phyloP scores from a whole-genome alignment of 2,113 vertebrate genomes.

The Climacteris rufus region DNA sequence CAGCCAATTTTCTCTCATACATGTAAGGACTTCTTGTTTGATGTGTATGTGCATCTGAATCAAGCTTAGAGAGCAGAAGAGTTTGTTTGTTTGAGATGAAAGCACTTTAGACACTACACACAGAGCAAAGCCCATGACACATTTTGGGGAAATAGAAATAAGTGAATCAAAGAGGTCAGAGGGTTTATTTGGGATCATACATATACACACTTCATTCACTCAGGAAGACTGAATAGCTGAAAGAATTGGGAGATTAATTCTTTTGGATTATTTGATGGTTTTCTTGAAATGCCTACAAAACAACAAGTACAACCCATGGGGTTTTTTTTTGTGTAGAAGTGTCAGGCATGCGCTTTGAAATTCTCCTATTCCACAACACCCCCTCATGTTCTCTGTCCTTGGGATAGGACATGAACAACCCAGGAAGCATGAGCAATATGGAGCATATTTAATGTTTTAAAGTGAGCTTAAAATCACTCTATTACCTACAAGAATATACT shows the following conservation, averaged over 20 bases:
- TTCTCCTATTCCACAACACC: background rate
- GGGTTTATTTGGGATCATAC: background rate
- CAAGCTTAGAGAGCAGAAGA: background rate
- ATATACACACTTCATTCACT: background rate
- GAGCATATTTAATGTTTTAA: background rate
- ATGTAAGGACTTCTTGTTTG: background rate
- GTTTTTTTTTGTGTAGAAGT: background rate
- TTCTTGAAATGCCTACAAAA: background rate
- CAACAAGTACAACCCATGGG: background rate
- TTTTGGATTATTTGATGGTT: background rate
- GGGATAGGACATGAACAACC: background rate
- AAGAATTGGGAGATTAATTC: background rate
- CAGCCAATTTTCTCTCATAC: background rate
- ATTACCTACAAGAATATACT: background rate
- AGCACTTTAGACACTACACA: background rate
- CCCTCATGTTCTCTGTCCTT: background rate
- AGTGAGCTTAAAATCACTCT: background rate
- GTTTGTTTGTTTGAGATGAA: background rate
- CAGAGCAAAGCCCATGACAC: background rate
- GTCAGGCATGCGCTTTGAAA: background rate
- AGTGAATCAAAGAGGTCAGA: background rate
- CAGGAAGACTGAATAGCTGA: background rate
- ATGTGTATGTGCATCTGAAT: background rate
- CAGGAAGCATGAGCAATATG: background rate
- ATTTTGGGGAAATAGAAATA: background rate